Base-by-base conservation (phyloP, 2,113 vertebrate genomes). In the Harpagus bidentatus region DNA sequence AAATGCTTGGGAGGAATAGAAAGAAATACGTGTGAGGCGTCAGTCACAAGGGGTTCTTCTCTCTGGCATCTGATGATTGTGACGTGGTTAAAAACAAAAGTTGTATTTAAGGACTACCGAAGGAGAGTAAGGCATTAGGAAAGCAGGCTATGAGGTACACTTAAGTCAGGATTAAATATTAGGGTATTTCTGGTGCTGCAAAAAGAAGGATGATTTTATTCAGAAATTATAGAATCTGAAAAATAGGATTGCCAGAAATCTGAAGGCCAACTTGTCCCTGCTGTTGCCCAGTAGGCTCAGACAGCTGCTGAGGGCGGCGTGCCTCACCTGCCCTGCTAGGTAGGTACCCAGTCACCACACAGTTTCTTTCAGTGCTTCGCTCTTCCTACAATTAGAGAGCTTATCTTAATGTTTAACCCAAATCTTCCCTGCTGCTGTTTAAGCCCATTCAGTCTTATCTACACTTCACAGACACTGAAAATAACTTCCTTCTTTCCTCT, bases 391-490 rank as follows among this genome's bases (percentile, higher is more conserved):
- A 59, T 71, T 59, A 71, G 34, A 47, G 7, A 65, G 69, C 10
- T 93, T 91, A 91, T 71, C 77, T 70, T 48, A 21, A 52, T 15
- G 25, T 86, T 91, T 84, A 82, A 84, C 89, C 52, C 73, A 67
- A 88, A 89, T 93, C 69, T 93, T 79, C 47, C 86, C 94, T 47
- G 61, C 52, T 94, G 65, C 69, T 59, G 2, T 78, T 81, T 78
- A 79, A 91, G 43, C 56, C 52, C 38, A 34, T 95, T 87, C 52
- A 72, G 31, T 43, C 81, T 94, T 96, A 95, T 82, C 93, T 95
- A 28, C 2, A 2, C 56, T 91, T 85, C 70, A 67, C 73, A 95
- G 93, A 10, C 87, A 61, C 2, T 19, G 73, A 89, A 93, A 93
- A 79, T 52, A 79, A 79, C 77, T 87, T 93, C 45, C 84, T 89